phyloP scores from a whole-genome alignment of 2,888 invertebrate genomes.

The Amblyjoppa fuscipennis region DNA sequence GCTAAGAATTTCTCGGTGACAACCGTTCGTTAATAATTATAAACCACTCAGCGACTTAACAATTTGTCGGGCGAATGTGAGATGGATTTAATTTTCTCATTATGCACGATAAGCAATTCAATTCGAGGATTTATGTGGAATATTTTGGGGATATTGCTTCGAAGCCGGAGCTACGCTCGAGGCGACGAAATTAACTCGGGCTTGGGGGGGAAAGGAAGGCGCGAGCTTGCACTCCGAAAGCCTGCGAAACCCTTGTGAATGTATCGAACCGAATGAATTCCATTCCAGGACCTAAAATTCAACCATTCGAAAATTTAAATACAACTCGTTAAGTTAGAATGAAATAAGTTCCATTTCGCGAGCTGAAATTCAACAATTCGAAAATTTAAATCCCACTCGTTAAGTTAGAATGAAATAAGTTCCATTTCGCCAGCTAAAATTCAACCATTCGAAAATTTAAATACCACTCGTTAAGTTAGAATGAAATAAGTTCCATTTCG shows the following conservation, averaged over 20 bases:
- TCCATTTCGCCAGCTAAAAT: too few relatives aligned
- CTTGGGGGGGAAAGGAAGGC: background rate
- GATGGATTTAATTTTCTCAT: background rate
- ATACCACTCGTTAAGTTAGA: too few relatives aligned
- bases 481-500: too few relatives aligned
- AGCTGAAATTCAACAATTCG: background rate
- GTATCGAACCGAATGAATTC: too few relatives aligned
- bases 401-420: too few relatives aligned
- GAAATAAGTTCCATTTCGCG: background rate
- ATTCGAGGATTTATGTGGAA: background rate
- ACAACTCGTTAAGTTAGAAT: background rate
- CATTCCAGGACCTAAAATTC: too few relatives aligned
- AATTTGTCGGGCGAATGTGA: conserved; percentile 5
- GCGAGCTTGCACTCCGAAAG: background rate
- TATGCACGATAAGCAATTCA: background rate
- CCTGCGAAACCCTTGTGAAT: background rate
- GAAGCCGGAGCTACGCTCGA: background rate
- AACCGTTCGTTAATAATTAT: conserved; percentile 7
- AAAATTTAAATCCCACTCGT: background rate
- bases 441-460: too few relatives aligned
- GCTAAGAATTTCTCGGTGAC: conserved; percentile 4
- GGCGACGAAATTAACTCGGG: background rate
- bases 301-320: background rate
- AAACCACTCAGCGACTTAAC: background rate
- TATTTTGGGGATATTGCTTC: background rate